phyloP scores from a whole-genome alignment of 1,140 invertebrate species.

The Rhyacophila brunnea region DNA sequence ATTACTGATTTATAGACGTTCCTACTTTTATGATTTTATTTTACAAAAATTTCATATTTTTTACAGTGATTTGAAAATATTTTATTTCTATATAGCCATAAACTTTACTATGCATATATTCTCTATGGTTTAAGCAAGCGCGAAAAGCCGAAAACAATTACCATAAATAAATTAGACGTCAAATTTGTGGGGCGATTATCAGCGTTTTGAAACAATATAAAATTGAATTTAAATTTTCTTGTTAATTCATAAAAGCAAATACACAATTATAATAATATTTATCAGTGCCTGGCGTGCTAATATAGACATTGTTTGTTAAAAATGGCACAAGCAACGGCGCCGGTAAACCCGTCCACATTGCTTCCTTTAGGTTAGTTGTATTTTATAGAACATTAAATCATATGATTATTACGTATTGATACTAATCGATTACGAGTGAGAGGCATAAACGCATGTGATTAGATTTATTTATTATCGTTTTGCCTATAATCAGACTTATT shows the following conservation, averaged over 20 bases:
- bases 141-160: not conserved
- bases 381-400: no score
- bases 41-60: no score
- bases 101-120: no score
- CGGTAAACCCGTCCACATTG: conserved; percentile 69
- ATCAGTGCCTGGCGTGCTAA: not conserved
- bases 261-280: not conserved
- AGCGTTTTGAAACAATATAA: not conserved
- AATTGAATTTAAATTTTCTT: not conserved
- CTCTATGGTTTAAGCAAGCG: no score
- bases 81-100: no score
- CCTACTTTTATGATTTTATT: no score
- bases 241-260: not conserved
- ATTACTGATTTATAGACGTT: no score
- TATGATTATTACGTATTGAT: no score
- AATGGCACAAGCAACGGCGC: conserved; percentile 39
- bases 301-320: no score
- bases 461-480: not conserved
- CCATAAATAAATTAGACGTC: not conserved
- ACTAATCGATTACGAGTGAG: no score
- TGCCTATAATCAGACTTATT: no score
- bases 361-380: conserved; percentile 64
- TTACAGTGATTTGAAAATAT: no score
- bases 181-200: not conserved
- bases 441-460: not conserved